Evolutionary conservation across 2,113 vertebrate genomes (phyloP).

Genomic region (Dolichallabes microphthalmus): DNA sequence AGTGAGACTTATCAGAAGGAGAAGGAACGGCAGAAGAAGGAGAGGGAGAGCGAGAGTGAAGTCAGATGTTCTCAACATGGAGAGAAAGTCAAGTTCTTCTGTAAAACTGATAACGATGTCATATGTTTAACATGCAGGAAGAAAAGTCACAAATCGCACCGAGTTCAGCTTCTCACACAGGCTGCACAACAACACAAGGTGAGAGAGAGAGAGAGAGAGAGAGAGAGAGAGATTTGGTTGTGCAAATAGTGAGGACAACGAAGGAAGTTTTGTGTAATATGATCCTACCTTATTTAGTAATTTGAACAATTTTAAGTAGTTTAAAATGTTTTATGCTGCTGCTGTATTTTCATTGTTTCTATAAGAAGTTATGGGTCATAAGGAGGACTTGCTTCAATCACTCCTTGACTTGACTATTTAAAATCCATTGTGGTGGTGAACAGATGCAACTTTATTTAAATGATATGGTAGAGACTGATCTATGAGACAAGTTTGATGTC

Average conservation of each 20-base stretch:
- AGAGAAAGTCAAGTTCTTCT: constrained; percentile 23
- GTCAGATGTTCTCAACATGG: not conserved
- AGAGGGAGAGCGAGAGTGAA: not conserved
- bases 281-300: too few relatives aligned
- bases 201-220: not conserved
- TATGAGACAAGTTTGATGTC: not conserved
- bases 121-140: constrained; percentile 19
- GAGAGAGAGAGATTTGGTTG: too few relatives aligned
- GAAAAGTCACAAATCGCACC: not conserved
- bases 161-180: not conserved
- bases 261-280: too few relatives aligned
- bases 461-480: not conserved
- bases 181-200: constrained; percentile 29
- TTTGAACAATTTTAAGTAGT: too few relatives aligned
- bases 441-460: not conserved
- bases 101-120: not conserved
- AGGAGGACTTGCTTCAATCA: too few relatives aligned
- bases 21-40: not conserved
- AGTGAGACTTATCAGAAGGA: constrained; percentile 33
- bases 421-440: not conserved
- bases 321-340: not conserved
- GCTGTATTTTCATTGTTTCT: not conserved
- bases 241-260: too few relatives aligned
- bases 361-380: not conserved
- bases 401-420: not conserved